A percentile compares a stretch with the other conserved stretches of the same genome.
Evolutionary conservation across 1,140 invertebrate species (phyloP).

Genomic region (Sycophaga agraensis): DNA sequence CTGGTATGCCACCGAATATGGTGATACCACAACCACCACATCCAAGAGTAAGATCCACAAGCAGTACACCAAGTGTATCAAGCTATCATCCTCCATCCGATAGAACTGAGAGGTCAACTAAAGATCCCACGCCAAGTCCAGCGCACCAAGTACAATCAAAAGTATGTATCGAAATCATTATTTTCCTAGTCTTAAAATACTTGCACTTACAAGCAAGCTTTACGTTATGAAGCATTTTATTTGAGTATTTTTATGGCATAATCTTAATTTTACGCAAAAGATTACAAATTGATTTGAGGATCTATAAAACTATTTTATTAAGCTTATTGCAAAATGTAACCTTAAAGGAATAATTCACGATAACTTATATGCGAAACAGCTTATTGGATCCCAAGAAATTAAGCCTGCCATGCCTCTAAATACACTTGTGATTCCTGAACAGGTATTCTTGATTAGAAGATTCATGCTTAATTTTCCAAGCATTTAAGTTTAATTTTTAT

Average conservation of each 20-base stretch:
- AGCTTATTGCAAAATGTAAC: conserved; percentile 11
- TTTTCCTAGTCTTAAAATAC: too few species aligned
- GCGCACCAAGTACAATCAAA: conserved; percentile 50
- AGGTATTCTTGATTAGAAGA: conserved; percentile 45
- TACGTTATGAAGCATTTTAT: too few species aligned
- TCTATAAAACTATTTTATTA: background rate
- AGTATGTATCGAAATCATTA: conserved; percentile 17
- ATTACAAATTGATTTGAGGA: background rate
- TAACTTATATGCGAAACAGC: conserved; percentile 50
- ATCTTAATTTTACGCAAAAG: too few species aligned
- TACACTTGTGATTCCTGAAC: conserved; percentile 56
- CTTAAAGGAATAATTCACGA: conserved; percentile 29
- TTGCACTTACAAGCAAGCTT: too few species aligned
- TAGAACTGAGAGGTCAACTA: conserved; percentile 54
- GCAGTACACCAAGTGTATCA: conserved; percentile 46
- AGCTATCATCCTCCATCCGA: conserved; percentile 54
- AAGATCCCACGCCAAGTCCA: conserved; percentile 53
- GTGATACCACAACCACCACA: conserved; percentile 65
- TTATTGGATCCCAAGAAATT: conserved; percentile 55
- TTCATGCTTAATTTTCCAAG: conserved; percentile 16
- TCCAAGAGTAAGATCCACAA: conserved; percentile 48
- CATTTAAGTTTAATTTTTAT: conserved; percentile 16
- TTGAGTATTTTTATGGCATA: too few species aligned
- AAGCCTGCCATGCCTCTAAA: conserved; percentile 55
- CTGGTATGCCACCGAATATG: conserved; percentile 61